Base-by-base conservation (phyloP, 2,113 vertebrate genomes). In the Columba livia region DNA sequence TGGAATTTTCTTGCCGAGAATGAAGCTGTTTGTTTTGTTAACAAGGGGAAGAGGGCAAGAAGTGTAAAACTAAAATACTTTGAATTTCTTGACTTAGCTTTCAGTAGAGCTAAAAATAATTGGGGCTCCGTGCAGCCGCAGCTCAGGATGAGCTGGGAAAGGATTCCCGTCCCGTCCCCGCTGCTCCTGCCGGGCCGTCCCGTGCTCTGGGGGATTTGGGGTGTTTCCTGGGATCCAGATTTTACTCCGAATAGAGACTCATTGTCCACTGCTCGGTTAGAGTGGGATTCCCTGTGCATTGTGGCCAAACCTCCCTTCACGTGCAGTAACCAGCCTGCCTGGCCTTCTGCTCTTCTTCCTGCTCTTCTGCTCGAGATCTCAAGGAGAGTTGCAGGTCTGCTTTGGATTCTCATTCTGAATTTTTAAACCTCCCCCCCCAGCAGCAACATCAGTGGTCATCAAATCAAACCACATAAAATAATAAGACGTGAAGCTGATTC, bases 401-500 rank as follows among this genome's bases (percentile, higher is more conserved):
- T 72, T 47, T 57, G 40, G 28, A 19, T 54, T 54, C 36, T 69
- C 50, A 53, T 47, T 48, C 36, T 5, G 16, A 28, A 10, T 57
- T 69, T 65, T 56, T 28, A 70, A 65, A 83, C 16, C n/a, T 50
- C 50, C 48, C n/a, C 64, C 54, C 88, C 75, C 77, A 32, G 85
- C 90, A 58, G 70, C 54, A 75, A 57, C 51, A 18, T 85, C 77
- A 66, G 44, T 36, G 95, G 73, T 89, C 95, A 95, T 78, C 91
- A 95, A 89, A 66, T 58, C 50, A 70, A 90, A 58, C 4, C 88
- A 87, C 65, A 94, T 64, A 73, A 96, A 96, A 31, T 64, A 73
- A 34, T 54, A 94, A 85, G 88, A 97, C 90, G 2, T 4, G 96
- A 95, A 97, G 97, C 73, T 98, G 96, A 94, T 97, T 96, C 97